Base-by-base conservation (phyloP, 2,888 invertebrate genomes). In the Spodoptera picta region DNA sequence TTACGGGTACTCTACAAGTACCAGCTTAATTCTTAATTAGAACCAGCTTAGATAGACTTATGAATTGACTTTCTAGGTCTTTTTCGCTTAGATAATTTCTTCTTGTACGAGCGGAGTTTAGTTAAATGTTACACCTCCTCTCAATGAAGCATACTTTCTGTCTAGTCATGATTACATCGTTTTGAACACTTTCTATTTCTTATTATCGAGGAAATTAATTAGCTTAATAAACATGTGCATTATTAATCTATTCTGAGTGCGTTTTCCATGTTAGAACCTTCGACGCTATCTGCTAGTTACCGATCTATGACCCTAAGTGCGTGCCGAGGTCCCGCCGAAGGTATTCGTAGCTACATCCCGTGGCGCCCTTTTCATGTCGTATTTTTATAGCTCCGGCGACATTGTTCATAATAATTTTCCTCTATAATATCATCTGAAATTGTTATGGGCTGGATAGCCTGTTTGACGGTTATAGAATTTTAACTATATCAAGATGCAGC, bases 251-350 rank as follows among this genome's bases (percentile, higher is more conserved):
- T 91, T 92, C 90, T 77, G 79, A 73, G 74, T 85, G 87, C 86
- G 88, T 91, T 86, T 86, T 82, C 83, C 83, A 84, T 79, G 70
- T 73, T 64, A 60, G 77, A 81, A 80, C 92, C 92, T 90, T 91
- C 88, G 79, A 68, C 62, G 67, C 74, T 87, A 84, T 88, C 87
- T 77, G 77, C 75, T 82, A 76, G 81, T 79, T 80, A 80, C 77
- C 69, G 80, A 83, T 89, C 87, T 90, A 86, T 89, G 91, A 89
- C 89, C 89, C 91, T 90, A 81, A 80, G 82, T 85, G 87, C 92
- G 94, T 92, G 92, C 88, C 91, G 89, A 93, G 92, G 92, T 85
- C 89, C 85, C 63, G 49, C 50, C 69, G 77, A 82, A 81, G 80
- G 83, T 54, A 77, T 82, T 84, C 76, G 73, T 82, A 82, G 84